Evolutionary conservation across 2,797 vertebrate genomes (phyloP), one percentile per base, ranked within the genome.

Genomic region (Labroides dimidiatus): DNA sequence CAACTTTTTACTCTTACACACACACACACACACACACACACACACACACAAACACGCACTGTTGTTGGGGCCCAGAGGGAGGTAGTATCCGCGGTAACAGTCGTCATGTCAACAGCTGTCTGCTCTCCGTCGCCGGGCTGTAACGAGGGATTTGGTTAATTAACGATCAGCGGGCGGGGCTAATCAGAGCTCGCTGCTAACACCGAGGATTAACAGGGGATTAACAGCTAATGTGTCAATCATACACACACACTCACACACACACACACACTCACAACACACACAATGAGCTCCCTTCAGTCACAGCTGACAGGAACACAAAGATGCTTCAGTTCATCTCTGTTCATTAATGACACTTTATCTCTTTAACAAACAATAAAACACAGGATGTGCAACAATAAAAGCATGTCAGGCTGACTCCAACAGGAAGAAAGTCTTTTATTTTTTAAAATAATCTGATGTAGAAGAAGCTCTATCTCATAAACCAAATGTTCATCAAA

Each of bases 21-120:
- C 54, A 43, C 64, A 33, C 30, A 36, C 53, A 45, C 44, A 43
- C 64, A 61, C 48, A 54, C 43, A n/a, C n/a, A 6, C 6, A 27
- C 71, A 75, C 54, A 43, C 64, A 6, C 6, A 27, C 71, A 75
- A 48, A 43, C 64, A 20, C 42, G 10, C 20, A 21, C 37, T 0
- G 14, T 24, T 0, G 16, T 4, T 3, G 4, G 20, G 20, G 10
- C 37, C 54, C 54, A 13, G 10, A 17, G 72, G 73, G 69, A 78
- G 57, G 44, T 14, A 0, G 76, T 78, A 74, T 81, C 84, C 64
- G 30, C 51, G 17, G 80, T 59, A 84, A 86, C 87, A 63, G 82
- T 86, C 42, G 69, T 81, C 88, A 78, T 85, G 77, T 89, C 79
- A 85, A 84, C 86, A 84, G 76, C 65, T 79, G 82, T 75, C 57